Conservation (phyloP, 2,888 invertebrate genomes). For the Nasonia oneida region DNA sequence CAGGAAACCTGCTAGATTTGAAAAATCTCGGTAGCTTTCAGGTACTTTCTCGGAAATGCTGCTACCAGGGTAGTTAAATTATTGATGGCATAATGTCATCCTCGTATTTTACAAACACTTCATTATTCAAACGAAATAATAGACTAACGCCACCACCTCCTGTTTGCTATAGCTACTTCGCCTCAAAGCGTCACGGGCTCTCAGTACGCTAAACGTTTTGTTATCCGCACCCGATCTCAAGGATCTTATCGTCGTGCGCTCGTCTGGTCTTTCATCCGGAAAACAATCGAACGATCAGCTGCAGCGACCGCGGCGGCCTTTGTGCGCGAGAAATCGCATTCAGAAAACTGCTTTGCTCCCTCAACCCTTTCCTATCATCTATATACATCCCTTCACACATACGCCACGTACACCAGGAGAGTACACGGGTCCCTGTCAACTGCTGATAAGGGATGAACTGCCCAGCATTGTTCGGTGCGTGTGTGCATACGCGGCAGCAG, state of each 20-base stretch:
- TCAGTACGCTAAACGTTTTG: not conserved
- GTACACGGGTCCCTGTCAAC: conserved; percentile 42
- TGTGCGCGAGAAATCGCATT: conserved; percentile 35
- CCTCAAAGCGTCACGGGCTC: not conserved
- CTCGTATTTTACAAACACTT: not conserved
- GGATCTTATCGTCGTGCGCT: conserved; percentile 40
- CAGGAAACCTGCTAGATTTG: too few species aligned
- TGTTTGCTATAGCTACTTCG: not conserved
- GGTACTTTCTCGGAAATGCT: too few species aligned
- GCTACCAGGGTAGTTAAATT: too few species aligned
- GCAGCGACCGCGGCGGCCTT: conserved; percentile 10
- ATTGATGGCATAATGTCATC: too few species aligned
- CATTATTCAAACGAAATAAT: not conserved
- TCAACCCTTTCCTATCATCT: not conserved
- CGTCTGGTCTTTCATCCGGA: conserved; percentile 39
- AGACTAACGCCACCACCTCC: not conserved
- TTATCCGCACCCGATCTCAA: conserved; percentile 17
- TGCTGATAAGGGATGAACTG: conserved; percentile 48
- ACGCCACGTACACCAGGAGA: not conserved
- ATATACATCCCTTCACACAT: not conserved
- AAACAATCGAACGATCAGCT: conserved; percentile 58
- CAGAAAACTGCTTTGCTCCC: conserved; percentile 33
- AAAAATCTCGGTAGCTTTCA: too few species aligned
- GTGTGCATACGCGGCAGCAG: not conserved
- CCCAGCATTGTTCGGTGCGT: conserved; percentile 35